Evolutionary conservation across 2,113 vertebrate genomes (phyloP), one percentile per base, ranked within the genome.

Genomic region (Pseudopipra pipra): DNA sequence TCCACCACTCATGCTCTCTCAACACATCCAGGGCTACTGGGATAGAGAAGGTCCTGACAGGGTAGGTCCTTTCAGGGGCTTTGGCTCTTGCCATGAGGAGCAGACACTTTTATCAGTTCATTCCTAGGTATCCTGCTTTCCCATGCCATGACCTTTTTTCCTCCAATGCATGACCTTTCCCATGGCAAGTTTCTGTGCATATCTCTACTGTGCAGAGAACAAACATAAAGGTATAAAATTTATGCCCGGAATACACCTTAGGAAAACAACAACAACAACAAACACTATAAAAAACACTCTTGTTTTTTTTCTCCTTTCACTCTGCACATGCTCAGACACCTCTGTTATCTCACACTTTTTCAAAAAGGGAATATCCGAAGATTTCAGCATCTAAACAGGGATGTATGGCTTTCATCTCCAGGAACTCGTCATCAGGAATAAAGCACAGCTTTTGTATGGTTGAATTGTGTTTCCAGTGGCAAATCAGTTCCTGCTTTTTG

Each of bases 371-470:
- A 18, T 39, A n/a, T 55, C 25, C 46, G 25, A 85, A 71, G n/a
- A 84, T 63, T 62, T 47, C 27, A 41, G 22, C 28, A 28, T 66
- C n/a, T 63, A 46, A 77, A 47, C 3, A 59, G 23, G n/a, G n/a
- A 22, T 71, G n/a, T 37, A 17, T 74, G 19, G 1, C 51, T 81
- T 86, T 87, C 61, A 72, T 24, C 24, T 83, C 33, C 46, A 85
- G 77, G 27, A 80, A 18, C 1, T 5, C 12, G 24, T 7, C 47
- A 5, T 23, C 12, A 31, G 25, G 20, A 14, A 16, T 14, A 49
- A 61, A 84, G 10, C 12, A 70, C 12, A 51, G 30, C 3, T 41
- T 54, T 55, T 23, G 8, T 23, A 7, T 0, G 1, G 1, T 0
- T 21, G 16, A 73, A 39, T 33, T 30, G 4, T 11, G 6, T 43